phyloP scores from a whole-genome alignment of 2,797 vertebrate genomes.

The Ispidina lecontei region DNA sequence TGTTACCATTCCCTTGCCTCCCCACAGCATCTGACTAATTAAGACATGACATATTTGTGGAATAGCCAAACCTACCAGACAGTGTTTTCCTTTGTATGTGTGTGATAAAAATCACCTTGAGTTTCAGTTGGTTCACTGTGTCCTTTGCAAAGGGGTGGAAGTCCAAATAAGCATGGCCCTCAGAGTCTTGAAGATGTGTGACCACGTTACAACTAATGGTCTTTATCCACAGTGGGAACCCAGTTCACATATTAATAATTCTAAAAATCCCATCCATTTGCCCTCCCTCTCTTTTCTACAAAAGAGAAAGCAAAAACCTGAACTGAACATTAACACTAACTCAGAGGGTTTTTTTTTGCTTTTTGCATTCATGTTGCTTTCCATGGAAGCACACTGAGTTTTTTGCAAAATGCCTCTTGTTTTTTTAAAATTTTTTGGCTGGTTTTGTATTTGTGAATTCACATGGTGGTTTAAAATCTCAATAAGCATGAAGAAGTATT shows the following conservation, averaged over 20 bases:
- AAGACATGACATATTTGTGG: not conserved
- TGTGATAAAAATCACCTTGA: not conserved
- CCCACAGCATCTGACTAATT: not conserved
- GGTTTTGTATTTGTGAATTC: not conserved
- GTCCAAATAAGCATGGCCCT: slow-evolving; percentile 54
- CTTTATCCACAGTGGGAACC: slow-evolving; percentile 1
- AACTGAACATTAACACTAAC: not conserved
- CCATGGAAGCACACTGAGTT: not conserved
- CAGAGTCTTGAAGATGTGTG: slow-evolving; percentile 67
- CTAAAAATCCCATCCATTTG: not conserved
- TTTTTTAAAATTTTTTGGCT: not conserved
- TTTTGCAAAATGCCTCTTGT: not conserved
- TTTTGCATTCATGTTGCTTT: not conserved
- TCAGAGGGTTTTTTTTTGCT: not conserved
- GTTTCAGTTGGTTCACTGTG: not conserved
- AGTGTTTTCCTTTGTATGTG: not conserved
- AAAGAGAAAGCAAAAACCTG: not conserved
- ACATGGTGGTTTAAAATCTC: not conserved
- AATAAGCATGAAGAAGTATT: not conserved
- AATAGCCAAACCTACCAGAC: not conserved
- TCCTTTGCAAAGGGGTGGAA: not conserved
- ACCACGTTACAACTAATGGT: not conserved
- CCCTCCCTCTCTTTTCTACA: not conserved
- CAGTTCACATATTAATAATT: not conserved
- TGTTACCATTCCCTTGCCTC: not conserved